Percentiles rank a stretch among this genome's conserved stretches.
Conservation (phyloP, 1,140 invertebrate species). For the Drosophila gunungcola region DNA sequence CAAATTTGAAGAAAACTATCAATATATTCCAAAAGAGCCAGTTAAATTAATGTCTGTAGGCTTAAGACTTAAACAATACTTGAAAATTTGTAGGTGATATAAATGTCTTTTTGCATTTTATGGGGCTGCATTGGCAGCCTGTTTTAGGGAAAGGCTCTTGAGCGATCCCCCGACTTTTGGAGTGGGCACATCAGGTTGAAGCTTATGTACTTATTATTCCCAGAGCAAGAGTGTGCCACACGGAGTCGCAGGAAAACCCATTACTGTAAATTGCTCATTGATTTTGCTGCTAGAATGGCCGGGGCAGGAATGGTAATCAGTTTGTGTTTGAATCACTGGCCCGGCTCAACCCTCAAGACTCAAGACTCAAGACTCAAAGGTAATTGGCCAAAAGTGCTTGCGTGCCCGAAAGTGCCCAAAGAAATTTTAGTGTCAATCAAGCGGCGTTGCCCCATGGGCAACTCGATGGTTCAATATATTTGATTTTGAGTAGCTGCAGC, state of each 20-base stretch:
- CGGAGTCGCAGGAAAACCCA: constrained; percentile 28
- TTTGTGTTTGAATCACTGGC: constrained; percentile 64
- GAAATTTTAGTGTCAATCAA: constrained; percentile 79
- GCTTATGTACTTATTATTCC: constrained; percentile 29
- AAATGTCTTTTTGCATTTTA: too few species aligned
- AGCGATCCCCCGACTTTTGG: constrained; percentile 4
- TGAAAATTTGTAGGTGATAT: too few species aligned
- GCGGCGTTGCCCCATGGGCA: constrained; percentile 58
- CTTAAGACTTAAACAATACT: too few species aligned
- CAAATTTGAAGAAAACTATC: too few species aligned
- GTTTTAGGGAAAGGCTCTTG: neutral
- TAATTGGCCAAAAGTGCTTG: constrained; percentile 71
- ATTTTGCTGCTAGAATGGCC: constrained; percentile 56
- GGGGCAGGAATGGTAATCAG: constrained; percentile 71
- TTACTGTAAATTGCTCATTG: constrained; percentile 68
- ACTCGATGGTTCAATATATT: constrained; percentile 71
- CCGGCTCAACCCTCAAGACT: neutral
- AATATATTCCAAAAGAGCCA: too few species aligned
- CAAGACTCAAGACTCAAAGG: constrained; percentile 22
- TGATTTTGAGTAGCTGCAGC: constrained; percentile 52
- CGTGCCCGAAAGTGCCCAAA: constrained; percentile 65
- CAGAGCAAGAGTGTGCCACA: constrained; percentile 32
- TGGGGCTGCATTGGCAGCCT: neutral
- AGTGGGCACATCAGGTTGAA: constrained; percentile 23
- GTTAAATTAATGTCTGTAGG: too few species aligned